phyloP scores from a whole-genome alignment of 92 coral and sea anemone species.

The Zoanthus gigantus region DNA sequence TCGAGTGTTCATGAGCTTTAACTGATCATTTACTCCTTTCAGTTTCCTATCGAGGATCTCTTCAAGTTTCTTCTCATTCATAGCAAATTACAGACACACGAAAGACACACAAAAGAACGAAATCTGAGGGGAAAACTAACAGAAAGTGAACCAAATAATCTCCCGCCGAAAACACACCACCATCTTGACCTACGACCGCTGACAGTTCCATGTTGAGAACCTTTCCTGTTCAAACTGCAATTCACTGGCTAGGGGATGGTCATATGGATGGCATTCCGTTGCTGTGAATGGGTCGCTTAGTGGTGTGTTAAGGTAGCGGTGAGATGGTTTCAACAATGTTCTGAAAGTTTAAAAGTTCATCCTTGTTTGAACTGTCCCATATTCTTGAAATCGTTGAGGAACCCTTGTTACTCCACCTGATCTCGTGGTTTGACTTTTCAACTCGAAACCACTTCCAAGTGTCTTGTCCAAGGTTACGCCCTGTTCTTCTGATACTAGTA shows the following conservation, averaged over 20 bases:
- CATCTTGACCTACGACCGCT: too few species aligned
- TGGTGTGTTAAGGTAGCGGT: too few species aligned
- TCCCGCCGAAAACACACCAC: too few species aligned
- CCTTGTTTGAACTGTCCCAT: constrained; percentile 14
- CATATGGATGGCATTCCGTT: too few species aligned
- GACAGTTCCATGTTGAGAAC: too few species aligned
- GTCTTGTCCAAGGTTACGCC: constrained; percentile 15
- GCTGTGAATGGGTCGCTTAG: too few species aligned
- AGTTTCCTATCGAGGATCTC: constrained; percentile 6
- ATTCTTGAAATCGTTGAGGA: constrained; percentile 14
- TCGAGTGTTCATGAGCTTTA: neutral
- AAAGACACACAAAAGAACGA: constrained; percentile 15
- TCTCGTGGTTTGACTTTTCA: neutral
- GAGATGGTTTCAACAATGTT: constrained; percentile 4
- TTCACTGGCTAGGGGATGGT: too few species aligned
- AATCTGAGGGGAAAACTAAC: neutral
- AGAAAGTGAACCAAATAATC: neutral
- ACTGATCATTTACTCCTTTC: constrained; percentile 5
- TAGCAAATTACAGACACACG: neutral
- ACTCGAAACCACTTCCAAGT: neutral
- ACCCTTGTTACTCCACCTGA: neutral
- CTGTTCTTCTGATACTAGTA: neutral
- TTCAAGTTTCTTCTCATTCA: constrained; percentile 17
- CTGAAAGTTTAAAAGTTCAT: constrained; percentile 23
- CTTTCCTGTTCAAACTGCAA: too few species aligned